A percentile compares a stretch with the other conserved stretches of the same genome.
These are phyloP conservation scores for Myrmophylax atrothorax DNA, from an alignment of 2,113 vertebrate species.

Conservation along the genomic window DNA sequence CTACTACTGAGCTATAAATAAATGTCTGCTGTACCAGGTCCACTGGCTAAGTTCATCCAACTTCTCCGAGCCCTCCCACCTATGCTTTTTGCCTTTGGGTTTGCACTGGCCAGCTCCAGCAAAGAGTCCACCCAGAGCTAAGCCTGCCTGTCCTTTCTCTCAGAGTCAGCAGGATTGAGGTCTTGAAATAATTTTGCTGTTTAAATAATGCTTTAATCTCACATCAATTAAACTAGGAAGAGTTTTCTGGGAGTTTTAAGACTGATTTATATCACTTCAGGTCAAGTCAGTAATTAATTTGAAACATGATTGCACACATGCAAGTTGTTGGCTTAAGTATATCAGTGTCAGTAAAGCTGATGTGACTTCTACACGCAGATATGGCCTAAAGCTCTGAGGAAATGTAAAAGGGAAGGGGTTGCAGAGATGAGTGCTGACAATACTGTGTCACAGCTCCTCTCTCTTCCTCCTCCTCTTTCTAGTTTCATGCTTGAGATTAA, in stretches of 20 bases:
- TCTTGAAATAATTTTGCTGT: not conserved
- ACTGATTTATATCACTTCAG: not conserved
- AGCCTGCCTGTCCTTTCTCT: not conserved
- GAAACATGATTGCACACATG: not conserved
- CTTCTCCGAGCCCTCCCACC: not conserved
- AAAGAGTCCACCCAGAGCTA: not conserved
- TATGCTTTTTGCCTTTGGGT: not conserved
- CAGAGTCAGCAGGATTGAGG: not conserved
- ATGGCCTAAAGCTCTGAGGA: not conserved
- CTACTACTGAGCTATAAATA: conserved; percentile 30
- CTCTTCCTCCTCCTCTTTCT: not conserved
- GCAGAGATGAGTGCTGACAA: not conserved
- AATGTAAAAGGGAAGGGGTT: not conserved
- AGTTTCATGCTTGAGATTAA: conserved; percentile 1
- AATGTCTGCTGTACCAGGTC: not conserved
- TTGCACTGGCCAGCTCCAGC: not conserved
- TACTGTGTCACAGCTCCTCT: not conserved
- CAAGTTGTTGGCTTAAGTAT: not conserved
- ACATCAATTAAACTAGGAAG: not conserved
- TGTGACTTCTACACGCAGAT: not conserved
- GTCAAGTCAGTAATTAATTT: not conserved
- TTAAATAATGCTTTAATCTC: not conserved
- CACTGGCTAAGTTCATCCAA: not conserved
- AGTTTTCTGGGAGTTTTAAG: not conserved
- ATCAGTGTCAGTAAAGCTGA: not conserved